phyloP scores from a whole-genome alignment of 2,888 invertebrate genomes.

The Leptura quadrifasciata region DNA sequence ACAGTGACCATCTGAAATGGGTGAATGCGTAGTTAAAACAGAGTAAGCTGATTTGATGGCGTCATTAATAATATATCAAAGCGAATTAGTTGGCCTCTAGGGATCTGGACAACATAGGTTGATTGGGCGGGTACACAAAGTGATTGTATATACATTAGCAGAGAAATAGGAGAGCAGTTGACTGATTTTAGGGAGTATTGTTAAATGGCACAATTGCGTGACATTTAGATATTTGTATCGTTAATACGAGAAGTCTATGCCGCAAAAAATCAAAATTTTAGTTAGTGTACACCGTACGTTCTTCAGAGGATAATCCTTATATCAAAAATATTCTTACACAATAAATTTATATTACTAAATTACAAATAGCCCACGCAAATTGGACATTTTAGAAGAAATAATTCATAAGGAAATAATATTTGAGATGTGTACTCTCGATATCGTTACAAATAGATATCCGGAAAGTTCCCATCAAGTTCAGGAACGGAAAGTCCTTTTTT shows the following conservation, averaged over 20 bases:
- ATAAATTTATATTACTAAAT: too few relatives aligned
- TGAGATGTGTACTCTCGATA: too few relatives aligned
- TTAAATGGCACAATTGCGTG: not conserved
- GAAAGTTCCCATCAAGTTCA: too few relatives aligned
- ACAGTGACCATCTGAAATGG: not conserved
- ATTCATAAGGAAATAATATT: too few relatives aligned
- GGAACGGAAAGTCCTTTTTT: too few relatives aligned
- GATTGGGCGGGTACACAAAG: not conserved
- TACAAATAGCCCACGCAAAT: too few relatives aligned
- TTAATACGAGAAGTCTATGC: not conserved
- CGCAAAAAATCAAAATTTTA: too few relatives aligned
- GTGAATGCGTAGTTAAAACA: not conserved
- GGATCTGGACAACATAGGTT: not conserved
- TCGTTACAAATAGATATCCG: too few relatives aligned
- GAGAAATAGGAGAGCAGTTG: not conserved
- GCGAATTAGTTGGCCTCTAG: not conserved
- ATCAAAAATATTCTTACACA: too few relatives aligned
- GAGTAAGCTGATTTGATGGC: constrained; percentile 1
- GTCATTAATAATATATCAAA: constrained; percentile 1
- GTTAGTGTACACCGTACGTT: too few relatives aligned
- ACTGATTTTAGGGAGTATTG: not conserved
- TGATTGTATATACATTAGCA: constrained; percentile 3
- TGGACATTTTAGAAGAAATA: too few relatives aligned
- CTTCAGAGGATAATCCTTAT: too few relatives aligned
- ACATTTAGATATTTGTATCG: not conserved